These are phyloP conservation scores for Luperina nickerlii DNA, from an alignment of 2,888 invertebrate genomes.

Conservation along the genomic window DNA sequence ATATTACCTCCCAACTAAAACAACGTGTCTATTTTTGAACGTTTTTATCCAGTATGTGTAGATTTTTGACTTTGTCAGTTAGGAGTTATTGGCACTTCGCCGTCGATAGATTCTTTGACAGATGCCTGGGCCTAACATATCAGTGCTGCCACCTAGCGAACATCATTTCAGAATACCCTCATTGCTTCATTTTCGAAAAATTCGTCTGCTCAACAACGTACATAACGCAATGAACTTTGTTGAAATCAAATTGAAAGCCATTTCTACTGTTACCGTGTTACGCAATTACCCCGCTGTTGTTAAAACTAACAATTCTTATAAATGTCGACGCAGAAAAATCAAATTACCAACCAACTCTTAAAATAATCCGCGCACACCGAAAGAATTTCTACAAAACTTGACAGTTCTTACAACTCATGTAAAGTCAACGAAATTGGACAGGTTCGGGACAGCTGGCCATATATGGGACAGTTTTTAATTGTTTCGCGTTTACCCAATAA, in stretches of 20 bases:
- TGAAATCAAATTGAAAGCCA: background rate
- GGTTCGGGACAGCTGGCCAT: constrained; percentile 42
- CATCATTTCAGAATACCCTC: too few species aligned
- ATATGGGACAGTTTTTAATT: constrained; percentile 57
- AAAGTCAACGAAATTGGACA: constrained; percentile 64
- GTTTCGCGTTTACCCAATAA: constrained; percentile 41
- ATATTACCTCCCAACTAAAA: too few species aligned
- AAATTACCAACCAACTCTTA: constrained; percentile 4
- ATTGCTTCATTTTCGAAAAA: background rate
- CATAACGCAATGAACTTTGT: background rate
- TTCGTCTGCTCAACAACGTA: too few species aligned
- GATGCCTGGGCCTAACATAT: too few species aligned
- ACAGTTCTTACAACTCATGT: constrained; percentile 60
- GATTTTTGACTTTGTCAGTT: too few species aligned
- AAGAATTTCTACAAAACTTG: constrained; percentile 35
- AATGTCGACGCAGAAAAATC: background rate
- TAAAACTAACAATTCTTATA: background rate
- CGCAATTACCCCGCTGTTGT: background rate
- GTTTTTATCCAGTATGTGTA: too few species aligned
- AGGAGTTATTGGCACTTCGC: too few species aligned
- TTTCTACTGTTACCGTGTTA: too few species aligned
- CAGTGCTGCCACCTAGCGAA: too few species aligned
- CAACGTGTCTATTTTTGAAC: too few species aligned
- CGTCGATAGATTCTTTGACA: too few species aligned
- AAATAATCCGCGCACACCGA: constrained; percentile 32